Evolutionary conservation across 2,888 invertebrate species (phyloP), one percentile per base, ranked within the genome.

Genomic region (Meliscaeva auricollis): DNA sequence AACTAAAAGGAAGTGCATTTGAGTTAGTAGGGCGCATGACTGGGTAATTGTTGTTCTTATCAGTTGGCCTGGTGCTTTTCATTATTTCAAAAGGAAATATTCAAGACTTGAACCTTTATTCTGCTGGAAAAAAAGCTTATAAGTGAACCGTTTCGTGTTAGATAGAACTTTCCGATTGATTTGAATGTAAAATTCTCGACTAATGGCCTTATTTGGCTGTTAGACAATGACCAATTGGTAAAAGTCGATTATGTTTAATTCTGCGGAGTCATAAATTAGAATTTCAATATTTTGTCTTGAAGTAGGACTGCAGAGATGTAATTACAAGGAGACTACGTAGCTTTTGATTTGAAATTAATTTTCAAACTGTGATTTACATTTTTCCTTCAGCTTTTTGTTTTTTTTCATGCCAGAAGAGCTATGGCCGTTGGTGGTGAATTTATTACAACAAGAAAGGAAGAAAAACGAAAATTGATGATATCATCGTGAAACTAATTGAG

Each of bases 21-120:
- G 22, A 13, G 15, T 1, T 3, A 11, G 20, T 30, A 6, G 44
- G n/a, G 80, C 84, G 84, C 84, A 84, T 72, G 75, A 41, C 52
- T 13, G 41, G 30, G 46, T 38, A 52, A 11, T 32, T 75, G 50
- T 58, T 50, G 35, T 58, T 50, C 68, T 77, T 76, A 72, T 82
- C 82, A 82, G 52, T 70, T 22, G 9, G 3, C 5, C 7, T 22
- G 8, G 20, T 2, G 30, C 64, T 46, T 50, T 66, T 38, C 3
- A 2, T 38, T n/a, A n/a, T 32, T 20, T 8, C 11, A 4, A 2
- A 13, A 48, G 62, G 26, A 77, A 38, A n/a, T 69, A 78, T 62
- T 38, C 4, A 8, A n/a, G 44, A 20, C 75, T 68, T 20, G 13
- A 80, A 84, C 80, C 84, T 4, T 17, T 44, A 56, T 20, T 35